Evolutionary conservation across 2,797 vertebrate species (phyloP).

Genomic region (Glossophaga mutica): DNA sequence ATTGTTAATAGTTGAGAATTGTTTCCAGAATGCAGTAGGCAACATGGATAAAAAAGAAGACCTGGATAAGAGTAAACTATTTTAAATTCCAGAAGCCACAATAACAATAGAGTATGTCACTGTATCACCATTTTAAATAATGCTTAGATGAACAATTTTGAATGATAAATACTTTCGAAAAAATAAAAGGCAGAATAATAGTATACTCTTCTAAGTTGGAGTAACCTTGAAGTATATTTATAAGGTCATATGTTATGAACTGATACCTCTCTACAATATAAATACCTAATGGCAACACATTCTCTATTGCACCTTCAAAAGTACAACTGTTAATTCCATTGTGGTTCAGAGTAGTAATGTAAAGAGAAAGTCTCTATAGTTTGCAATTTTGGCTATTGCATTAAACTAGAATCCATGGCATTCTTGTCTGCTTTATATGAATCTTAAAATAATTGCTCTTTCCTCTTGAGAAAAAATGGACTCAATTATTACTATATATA

Average conservation of each 20-base stretch:
- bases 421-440: neutral
- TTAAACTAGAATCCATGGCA: neutral
- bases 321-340: slow-evolving; percentile 43
- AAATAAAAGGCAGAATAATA: slow-evolving; percentile 30
- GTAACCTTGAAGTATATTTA: neutral
- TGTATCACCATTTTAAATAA: neutral
- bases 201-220: neutral
- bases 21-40: neutral
- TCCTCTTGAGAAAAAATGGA: slow-evolving; percentile 31
- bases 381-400: neutral
- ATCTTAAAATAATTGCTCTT: neutral
- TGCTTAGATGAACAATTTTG: neutral
- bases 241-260: neutral
- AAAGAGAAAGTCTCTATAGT: neutral
- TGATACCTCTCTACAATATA: neutral
- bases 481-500: slow-evolving; percentile 39
- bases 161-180: slow-evolving; percentile 4
- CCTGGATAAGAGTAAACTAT: neutral
- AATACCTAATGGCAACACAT: neutral
- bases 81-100: neutral
- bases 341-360: slow-evolving; percentile 11
- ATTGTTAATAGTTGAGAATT: neutral
- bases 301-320: neutral
- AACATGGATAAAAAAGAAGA: neutral
- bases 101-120: neutral